Evolutionary conservation across 2,113 vertebrate genomes (phyloP).

Genomic region (Catharus bicknelli): DNA sequence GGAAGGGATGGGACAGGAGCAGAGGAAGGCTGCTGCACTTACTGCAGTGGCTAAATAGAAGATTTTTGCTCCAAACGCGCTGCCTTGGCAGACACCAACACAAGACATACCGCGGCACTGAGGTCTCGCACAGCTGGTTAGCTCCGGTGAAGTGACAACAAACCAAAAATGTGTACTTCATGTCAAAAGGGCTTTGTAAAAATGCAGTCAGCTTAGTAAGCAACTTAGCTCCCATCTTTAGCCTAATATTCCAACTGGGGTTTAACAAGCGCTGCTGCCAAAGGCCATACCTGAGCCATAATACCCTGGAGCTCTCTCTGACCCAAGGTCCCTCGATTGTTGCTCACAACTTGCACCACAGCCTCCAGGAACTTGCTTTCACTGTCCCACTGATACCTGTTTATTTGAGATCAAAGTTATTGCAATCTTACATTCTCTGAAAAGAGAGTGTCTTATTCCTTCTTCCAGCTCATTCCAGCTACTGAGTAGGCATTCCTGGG

Average conservation of each 20-base stretch:
- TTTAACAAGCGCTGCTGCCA: not conserved
- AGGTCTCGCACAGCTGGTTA: not conserved
- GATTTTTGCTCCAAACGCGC: not conserved
- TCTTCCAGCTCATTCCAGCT: not conserved
- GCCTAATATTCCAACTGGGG: not conserved
- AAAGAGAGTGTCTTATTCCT: not conserved
- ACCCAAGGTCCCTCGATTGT: accelerated
- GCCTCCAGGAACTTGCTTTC: not conserved
- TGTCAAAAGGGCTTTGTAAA: not conserved
- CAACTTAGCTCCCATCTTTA: not conserved
- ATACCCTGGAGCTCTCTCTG: not conserved
- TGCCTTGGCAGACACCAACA: accelerated
- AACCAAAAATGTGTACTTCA: accelerated
- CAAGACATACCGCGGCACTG: too few species aligned
- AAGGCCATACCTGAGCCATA: accelerated
- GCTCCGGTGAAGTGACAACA: accelerated
- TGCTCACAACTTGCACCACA: not conserved
- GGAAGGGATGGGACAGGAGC: too few species aligned
- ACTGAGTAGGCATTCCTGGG: not conserved
- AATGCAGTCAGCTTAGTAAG: not conserved
- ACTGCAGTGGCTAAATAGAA: accelerated
- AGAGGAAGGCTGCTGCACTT: not conserved
- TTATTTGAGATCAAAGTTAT: not conserved
- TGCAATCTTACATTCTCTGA: not conserved
- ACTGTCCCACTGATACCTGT: not conserved